Conservation (phyloP, 2,888 invertebrate genomes). For the Metellina segmentata region DNA sequence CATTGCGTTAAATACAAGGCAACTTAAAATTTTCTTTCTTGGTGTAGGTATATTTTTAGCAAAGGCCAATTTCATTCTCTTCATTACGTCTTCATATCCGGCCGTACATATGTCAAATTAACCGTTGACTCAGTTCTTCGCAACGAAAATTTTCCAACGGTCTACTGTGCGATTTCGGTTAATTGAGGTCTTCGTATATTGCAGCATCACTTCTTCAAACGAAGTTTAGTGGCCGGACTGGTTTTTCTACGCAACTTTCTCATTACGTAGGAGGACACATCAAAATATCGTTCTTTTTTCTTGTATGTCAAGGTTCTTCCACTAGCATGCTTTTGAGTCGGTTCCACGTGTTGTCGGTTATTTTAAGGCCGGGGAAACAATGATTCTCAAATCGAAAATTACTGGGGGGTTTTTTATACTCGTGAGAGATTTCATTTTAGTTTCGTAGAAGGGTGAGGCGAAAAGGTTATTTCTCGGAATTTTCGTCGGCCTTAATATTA, state of each 20-base stretch:
- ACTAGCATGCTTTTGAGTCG: not conserved
- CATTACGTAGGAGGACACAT: constrained; percentile 50
- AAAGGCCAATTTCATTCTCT: constrained; percentile 3
- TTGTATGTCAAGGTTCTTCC: constrained; percentile 40
- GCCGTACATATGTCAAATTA: not conserved
- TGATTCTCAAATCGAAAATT: not conserved
- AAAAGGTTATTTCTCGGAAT: too few relatives aligned
- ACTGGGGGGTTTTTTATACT: too few relatives aligned
- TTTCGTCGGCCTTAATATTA: too few relatives aligned
- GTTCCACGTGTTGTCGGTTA: not conserved
- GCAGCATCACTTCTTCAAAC: not conserved
- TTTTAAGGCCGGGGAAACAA: constrained; percentile 23
- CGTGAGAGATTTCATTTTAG: too few relatives aligned
- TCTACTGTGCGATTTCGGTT: constrained; percentile 8
- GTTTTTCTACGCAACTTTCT: constrained; percentile 41
- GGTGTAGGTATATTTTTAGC: not conserved
- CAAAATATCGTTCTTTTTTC: constrained; percentile 8
- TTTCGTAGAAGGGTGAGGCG: too few relatives aligned
- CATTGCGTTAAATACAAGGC: too few relatives aligned
- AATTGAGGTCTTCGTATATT: constrained; percentile 28
- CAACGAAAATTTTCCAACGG: not conserved
- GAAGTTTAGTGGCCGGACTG: constrained; percentile 28
- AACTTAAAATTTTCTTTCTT: too few relatives aligned
- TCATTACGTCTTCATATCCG: not conserved
- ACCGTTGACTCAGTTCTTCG: not conserved